A percentile compares a stretch with the other conserved stretches of the same genome.
Evolutionary conservation across 2,888 invertebrate species (phyloP).

Genomic region (Microplitis manilae): DNA sequence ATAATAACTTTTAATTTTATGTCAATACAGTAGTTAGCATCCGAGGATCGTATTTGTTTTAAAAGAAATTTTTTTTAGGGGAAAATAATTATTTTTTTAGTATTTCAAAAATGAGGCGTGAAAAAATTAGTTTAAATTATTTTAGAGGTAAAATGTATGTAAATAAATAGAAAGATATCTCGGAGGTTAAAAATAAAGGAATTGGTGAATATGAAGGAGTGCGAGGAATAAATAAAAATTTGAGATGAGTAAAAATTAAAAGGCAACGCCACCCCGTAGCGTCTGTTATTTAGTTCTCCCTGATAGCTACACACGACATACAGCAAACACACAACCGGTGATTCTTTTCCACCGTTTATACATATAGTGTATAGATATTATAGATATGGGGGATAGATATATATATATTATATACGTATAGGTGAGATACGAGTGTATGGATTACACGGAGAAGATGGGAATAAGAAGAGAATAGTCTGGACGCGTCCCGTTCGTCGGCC

Average conservation of each 20-base stretch:
- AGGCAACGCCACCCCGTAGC: slow-evolving; percentile 22
- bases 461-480: slow-evolving; percentile 12
- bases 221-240: background rate
- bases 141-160: slow-evolving; percentile 20
- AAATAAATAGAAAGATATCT: background rate
- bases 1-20: background rate
- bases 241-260: slow-evolving; percentile 6
- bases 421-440: background rate
- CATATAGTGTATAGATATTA: too few relatives aligned
- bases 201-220: background rate
- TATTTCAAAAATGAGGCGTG: background rate
- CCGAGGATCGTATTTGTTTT: background rate
- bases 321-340: background rate
- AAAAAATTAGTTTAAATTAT: background rate
- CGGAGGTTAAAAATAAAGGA: background rate
- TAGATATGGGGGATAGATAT: too few relatives aligned
- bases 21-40: background rate
- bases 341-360: slow-evolving; percentile 14
- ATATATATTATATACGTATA: background rate
- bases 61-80: background rate
- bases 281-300: slow-evolving; percentile 38
- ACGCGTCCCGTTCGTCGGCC: slow-evolving; percentile 32
- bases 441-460: slow-evolving; percentile 17
- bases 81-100: background rate
- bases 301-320: slow-evolving; percentile 10